A percentile compares a stretch with the other conserved stretches of the same genome.
Evolutionary conservation across 2,113 vertebrate species (phyloP).

Genomic region (Psettodes erumei): DNA sequence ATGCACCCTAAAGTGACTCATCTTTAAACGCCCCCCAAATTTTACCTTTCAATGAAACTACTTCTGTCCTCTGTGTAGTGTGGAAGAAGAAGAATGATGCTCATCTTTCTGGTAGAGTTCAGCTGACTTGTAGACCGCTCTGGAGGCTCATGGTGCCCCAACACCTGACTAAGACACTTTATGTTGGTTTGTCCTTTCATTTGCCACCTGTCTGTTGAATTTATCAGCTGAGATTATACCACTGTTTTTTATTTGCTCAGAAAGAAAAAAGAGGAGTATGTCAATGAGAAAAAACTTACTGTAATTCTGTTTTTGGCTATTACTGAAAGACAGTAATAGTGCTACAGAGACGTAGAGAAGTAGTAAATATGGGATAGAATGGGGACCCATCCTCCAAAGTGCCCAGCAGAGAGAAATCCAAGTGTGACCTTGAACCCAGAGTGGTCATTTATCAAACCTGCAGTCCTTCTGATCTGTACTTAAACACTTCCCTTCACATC

Average conservation of each 20-base stretch:
- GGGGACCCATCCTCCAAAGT: neutral
- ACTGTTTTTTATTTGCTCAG: neutral
- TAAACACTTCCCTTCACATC: neutral
- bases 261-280: neutral
- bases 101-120: too few relatives aligned
- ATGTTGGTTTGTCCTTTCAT: too few relatives aligned
- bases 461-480: neutral
- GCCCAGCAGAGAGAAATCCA: neutral
- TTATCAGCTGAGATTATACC: neutral
- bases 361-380: neutral
- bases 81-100: too few relatives aligned
- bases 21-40: too few relatives aligned
- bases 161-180: too few relatives aligned
- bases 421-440: conserved; percentile 2
- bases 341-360: neutral
- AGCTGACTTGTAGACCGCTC: too few relatives aligned
- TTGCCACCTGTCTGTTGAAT: too few relatives aligned
- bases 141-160: too few relatives aligned
- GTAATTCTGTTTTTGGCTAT: neutral
- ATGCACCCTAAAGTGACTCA: neutral
- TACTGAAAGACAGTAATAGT: neutral
- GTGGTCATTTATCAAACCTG: neutral
- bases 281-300: neutral
- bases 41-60: too few relatives aligned
- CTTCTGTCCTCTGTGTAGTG: too few relatives aligned